Percentiles rank a stretch among this genome's conserved stretches.
Evolutionary conservation across 2,113 vertebrate species (phyloP).

Genomic region (Misgurnus mizolepis): DNA sequence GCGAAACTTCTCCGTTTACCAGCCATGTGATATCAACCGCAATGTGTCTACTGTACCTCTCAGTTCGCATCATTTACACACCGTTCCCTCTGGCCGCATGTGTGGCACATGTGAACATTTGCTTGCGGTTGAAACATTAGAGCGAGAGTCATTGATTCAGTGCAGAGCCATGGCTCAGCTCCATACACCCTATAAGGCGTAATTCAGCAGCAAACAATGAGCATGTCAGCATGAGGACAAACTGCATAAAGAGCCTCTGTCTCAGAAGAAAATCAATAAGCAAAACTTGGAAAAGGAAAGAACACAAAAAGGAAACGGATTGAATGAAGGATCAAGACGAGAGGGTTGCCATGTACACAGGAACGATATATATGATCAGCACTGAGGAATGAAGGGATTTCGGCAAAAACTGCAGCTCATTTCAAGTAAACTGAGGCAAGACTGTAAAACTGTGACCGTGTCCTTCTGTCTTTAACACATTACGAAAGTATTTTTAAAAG

Average conservation of each 20-base stretch:
- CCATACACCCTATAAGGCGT: slow-evolving; percentile 41
- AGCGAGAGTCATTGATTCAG: slow-evolving; percentile 25
- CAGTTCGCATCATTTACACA: slow-evolving; percentile 19
- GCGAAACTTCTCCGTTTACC: neutral
- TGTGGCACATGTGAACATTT: slow-evolving; percentile 25
- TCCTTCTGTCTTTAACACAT: neutral
- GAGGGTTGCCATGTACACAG: slow-evolving; percentile 10
- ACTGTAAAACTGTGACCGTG: neutral
- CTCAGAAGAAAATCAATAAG: slow-evolving; percentile 46
- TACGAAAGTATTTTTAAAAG: neutral
- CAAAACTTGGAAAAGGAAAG: slow-evolving; percentile 24
- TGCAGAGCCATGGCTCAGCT: slow-evolving; percentile 7
- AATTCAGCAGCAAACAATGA: slow-evolving; percentile 53
- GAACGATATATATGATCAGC: slow-evolving; percentile 13
- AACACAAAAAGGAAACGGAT: slow-evolving; percentile 26
- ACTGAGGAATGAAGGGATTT: slow-evolving; percentile 13
- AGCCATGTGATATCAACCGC: neutral
- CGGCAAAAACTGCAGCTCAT: slow-evolving; percentile 50
- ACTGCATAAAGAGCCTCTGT: slow-evolving; percentile 44
- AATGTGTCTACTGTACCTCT: neutral
- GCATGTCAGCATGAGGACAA: slow-evolving; percentile 40
- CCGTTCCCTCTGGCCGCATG: neutral
- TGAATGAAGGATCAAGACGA: slow-evolving; percentile 38
- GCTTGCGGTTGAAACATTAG: slow-evolving; percentile 38
- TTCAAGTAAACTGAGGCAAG: neutral